Conservation (phyloP, 1,140 invertebrate species). For the Pteromalus puparum region DNA sequence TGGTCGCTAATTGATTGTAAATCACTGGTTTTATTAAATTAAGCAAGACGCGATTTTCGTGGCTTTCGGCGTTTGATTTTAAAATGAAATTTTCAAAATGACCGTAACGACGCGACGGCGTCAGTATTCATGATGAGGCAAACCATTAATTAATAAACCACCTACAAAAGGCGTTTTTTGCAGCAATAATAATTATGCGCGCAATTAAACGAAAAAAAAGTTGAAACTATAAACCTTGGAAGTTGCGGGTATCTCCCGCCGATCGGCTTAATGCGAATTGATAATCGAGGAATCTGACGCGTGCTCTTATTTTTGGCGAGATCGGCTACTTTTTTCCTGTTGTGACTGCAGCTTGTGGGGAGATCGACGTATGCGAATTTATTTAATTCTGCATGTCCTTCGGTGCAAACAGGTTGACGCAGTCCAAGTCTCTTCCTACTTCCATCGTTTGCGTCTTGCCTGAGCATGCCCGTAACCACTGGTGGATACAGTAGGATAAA, state of each 20-base stretch:
- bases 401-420: too few relatives aligned
- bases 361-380: too few relatives aligned
- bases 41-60: background rate
- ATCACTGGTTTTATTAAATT: background rate
- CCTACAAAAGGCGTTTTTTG: background rate
- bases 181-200: background rate
- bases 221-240: background rate
- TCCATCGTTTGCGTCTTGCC: too few relatives aligned
- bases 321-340: background rate
- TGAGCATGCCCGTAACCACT: too few relatives aligned
- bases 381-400: too few relatives aligned
- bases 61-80: too few relatives aligned
- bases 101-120: too few relatives aligned
- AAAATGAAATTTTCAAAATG: too few relatives aligned
- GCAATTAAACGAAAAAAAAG: background rate
- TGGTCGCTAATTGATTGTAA: slow-evolving; percentile 32
- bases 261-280: background rate
- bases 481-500: too few relatives aligned
- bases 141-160: background rate
- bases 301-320: background rate
- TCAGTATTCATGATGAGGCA: background rate
- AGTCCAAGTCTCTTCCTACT: too few relatives aligned
- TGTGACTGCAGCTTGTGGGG: background rate
- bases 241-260: too few relatives aligned
- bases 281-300: background rate